These are phyloP conservation scores for Cosmia pyralina DNA, from an alignment of 2,888 invertebrate genomes.

Conservation along the genomic window DNA sequence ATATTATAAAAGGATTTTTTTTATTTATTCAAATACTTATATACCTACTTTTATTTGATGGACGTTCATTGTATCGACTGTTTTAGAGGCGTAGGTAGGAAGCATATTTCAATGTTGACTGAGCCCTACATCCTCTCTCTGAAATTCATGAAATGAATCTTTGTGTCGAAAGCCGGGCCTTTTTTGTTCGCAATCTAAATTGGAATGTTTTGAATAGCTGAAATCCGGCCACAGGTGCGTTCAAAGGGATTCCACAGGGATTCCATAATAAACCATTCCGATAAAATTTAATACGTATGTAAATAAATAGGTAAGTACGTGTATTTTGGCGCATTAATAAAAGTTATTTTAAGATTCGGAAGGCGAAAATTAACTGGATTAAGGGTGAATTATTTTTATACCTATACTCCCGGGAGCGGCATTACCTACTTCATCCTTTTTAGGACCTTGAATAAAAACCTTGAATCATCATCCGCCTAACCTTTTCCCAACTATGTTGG, in stretches of 20 bases:
- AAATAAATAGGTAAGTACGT: conserved; percentile 9
- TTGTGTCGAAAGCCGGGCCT: conserved; percentile 67
- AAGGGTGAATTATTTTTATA: not conserved
- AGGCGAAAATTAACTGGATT: conserved; percentile 3
- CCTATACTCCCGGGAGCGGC: not conserved
- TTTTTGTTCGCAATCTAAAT: conserved; percentile 71
- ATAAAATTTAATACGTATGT: conserved; percentile 54
- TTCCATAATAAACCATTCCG: conserved; percentile 75
- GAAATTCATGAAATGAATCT: conserved; percentile 70
- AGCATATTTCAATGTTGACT: conserved; percentile 18
- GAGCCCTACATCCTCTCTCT: conserved; percentile 19
- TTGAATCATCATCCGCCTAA: too few species aligned
- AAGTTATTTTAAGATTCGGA: not conserved
- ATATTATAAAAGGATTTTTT: too few species aligned
- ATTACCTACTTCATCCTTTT: not conserved
- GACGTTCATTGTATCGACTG: not conserved
- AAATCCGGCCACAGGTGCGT: conserved; percentile 75
- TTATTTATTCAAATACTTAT: not conserved
- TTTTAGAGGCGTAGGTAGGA: not conserved
- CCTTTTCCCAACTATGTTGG: too few species aligned
- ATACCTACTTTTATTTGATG: not conserved
- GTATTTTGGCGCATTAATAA: conserved; percentile 26
- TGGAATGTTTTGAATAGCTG: conserved; percentile 80
- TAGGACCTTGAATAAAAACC: not conserved
- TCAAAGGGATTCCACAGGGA: conserved; percentile 75